Conservation (phyloP, 2,797 vertebrate species). For the Vireo griseus region DNA sequence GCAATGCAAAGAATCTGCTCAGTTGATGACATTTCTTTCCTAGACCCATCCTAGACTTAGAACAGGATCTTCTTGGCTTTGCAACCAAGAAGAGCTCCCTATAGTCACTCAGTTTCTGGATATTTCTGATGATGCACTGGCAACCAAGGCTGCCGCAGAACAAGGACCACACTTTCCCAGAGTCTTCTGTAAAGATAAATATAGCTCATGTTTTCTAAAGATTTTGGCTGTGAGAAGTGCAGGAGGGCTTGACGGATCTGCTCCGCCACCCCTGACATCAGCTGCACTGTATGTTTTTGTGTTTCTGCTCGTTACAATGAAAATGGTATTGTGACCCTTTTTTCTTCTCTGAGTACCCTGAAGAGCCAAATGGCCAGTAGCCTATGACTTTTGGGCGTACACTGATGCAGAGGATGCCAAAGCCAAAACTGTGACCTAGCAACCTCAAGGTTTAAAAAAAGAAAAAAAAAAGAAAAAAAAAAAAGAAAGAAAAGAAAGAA, state of each 20-base stretch:
- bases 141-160: not conserved
- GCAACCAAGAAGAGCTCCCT: not conserved
- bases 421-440: not conserved
- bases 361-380: not conserved
- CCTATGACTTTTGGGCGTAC: not conserved
- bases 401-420: not conserved
- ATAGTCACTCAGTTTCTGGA: not conserved
- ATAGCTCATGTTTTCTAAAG: not conserved
- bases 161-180: not conserved
- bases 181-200: not conserved
- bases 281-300: not conserved
- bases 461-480: rapidly evolving
- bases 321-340: not conserved
- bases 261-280: not conserved
- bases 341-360: not conserved
- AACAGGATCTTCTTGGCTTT: not conserved
- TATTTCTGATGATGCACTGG: not conserved
- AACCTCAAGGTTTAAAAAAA: not conserved
- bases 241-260: not conserved
- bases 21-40: not conserved
- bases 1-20: not conserved
- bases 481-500: no score
- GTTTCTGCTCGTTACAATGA: not conserved
- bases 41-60: not conserved
- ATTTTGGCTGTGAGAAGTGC: not conserved